phyloP scores from a whole-genome alignment of 2,797 vertebrate species.

The Anabacerthia variegaticeps region DNA sequence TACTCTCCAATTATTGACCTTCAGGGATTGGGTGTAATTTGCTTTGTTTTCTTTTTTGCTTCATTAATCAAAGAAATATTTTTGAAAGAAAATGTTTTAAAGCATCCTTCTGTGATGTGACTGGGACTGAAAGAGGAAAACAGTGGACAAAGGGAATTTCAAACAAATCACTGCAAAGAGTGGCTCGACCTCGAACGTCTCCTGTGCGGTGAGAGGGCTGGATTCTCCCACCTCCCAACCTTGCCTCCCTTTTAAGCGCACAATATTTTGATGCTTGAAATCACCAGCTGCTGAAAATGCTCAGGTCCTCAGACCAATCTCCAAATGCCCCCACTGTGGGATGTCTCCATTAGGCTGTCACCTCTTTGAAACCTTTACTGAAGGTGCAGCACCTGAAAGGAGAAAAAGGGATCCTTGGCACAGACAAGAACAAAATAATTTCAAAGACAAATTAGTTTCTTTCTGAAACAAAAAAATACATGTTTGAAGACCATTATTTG shows the following conservation, averaged over 20 bases:
- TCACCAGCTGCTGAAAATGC: neutral
- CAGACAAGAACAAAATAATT: neutral
- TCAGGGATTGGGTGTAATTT: neutral
- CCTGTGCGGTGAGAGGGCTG: neutral
- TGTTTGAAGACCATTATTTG: neutral
- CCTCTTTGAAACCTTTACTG: neutral
- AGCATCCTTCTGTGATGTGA: neutral
- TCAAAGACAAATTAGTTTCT: neutral
- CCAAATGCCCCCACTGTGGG: fast-evolving
- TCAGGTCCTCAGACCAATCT: neutral
- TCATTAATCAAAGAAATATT: neutral
- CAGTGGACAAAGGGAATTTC: neutral
- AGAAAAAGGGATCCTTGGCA: neutral
- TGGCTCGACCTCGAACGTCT: neutral
- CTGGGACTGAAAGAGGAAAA: neutral
- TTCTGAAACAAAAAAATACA: neutral
- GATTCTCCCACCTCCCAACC: neutral
- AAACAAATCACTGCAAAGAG: neutral
- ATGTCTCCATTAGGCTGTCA: neutral
- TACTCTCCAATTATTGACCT: neutral
- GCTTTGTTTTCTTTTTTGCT: neutral
- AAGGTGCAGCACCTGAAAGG: neutral
- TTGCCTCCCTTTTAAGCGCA: neutral
- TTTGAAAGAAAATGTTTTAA: neutral
- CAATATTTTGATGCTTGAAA: neutral